Evolutionary conservation across 2,888 invertebrate genomes (phyloP), one percentile per base, ranked within the genome.

Genomic region (Listrodromus nycthemerus): DNA sequence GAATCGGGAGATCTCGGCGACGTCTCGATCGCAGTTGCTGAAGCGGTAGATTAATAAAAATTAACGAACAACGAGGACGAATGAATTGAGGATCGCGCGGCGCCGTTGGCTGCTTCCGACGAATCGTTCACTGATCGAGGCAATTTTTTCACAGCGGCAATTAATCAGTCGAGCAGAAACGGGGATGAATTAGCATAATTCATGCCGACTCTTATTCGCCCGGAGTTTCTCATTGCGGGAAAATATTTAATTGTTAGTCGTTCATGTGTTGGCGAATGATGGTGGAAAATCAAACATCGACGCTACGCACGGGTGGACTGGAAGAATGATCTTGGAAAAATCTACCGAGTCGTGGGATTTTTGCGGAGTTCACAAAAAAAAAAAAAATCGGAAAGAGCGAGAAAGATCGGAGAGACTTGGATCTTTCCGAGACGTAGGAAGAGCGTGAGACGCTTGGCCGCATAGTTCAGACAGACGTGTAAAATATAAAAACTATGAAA

Each of bases 361-460:
- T 33, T 30, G 30, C n/a, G n/a, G n/a, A n/a, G n/a, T n/a, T n/a
- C n/a, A n/a, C 21, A 33, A 52, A 33, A 70, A 52, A 69, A 16
- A 37, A 37, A 37, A 41, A 41, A 16, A 37, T 30, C 37, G 7
- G 1, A 5, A 41, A 65, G 41, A 24, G 7, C 10, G 10, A 52
- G 19, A 52, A 16, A 24, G n/a, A 48, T 5, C n/a, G 73, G 10
- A 37, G 21, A 63, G 61, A 63, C 48, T 21, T 1, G 48, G 37
- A 63, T 78, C 69, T 77, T 73, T 73, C 67, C 71, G 50, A 73
- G 61, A 52, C 73, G 58, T 41, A 61, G 50, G 63, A 70, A 58
- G 71, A 55, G 37, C 37, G 66, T 52, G 80, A 79, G 82, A 74
- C 69, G 81, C 70, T 77, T n/a, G 48, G 66, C n/a, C 24, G n/a